Percentiles rank a stretch among this genome's conserved stretches.
phyloP scores from a whole-genome alignment of 2,888 invertebrate genomes.

The Achlya flavicornis region DNA sequence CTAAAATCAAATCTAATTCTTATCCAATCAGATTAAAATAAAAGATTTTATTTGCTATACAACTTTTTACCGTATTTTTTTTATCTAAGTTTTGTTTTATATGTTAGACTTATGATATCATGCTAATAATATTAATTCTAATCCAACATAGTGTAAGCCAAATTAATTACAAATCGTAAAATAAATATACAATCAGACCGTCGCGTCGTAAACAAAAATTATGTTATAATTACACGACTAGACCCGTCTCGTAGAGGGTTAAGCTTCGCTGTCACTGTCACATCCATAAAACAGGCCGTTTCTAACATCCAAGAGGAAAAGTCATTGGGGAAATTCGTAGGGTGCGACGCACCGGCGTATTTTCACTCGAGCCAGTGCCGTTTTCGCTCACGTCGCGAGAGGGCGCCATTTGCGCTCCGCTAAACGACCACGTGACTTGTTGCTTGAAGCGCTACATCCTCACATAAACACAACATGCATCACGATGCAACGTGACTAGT shows the following conservation, averaged over 20 bases:
- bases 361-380: slow-evolving; percentile 76
- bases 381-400: slow-evolving; percentile 77
- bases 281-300: slow-evolving; percentile 59
- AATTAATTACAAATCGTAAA: slow-evolving; percentile 20
- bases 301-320: slow-evolving; percentile 75
- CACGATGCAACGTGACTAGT: slow-evolving; percentile 52
- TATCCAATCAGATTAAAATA: not conserved
- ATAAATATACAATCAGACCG: slow-evolving; percentile 36
- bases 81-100: too few relatives aligned
- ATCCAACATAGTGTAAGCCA: not conserved
- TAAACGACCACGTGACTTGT: slow-evolving; percentile 72
- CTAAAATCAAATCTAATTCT: too few relatives aligned
- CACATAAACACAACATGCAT: slow-evolving; percentile 57
- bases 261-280: slow-evolving; percentile 33
- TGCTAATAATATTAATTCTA: too few relatives aligned
- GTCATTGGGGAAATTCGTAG: slow-evolving; percentile 80
- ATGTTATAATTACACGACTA: slow-evolving; percentile 39
- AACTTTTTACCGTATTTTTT: too few relatives aligned
- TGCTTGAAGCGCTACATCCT: slow-evolving; percentile 53
- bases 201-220: slow-evolving; percentile 38
- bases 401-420: slow-evolving; percentile 70
- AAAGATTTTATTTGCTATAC: too few relatives aligned
- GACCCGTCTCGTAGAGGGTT: slow-evolving; percentile 31
- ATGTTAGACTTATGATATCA: too few relatives aligned
- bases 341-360: slow-evolving; percentile 78